These are phyloP conservation scores for Lymantria dispar DNA, from an alignment of 2,888 invertebrate genomes.

Conservation along the genomic window DNA sequence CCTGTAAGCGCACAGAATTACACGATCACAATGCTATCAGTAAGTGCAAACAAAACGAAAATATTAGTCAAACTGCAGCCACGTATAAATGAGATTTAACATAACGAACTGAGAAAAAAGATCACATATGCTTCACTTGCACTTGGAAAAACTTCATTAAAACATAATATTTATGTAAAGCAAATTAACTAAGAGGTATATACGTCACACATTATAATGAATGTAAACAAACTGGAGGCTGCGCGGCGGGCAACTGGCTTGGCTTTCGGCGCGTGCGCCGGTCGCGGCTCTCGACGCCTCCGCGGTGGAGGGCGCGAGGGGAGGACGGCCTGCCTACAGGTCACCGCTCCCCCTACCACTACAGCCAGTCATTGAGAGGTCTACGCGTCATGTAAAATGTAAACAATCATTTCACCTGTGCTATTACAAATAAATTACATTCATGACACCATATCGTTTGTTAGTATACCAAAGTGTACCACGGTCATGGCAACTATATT, in stretches of 20 bases:
- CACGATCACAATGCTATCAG: slow-evolving; percentile 48
- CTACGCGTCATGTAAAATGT: slow-evolving; percentile 61
- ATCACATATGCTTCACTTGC: slow-evolving; percentile 40
- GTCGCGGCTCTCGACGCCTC: slow-evolving; percentile 34
- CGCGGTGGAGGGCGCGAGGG: slow-evolving; percentile 26
- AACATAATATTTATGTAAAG: slow-evolving; percentile 13
- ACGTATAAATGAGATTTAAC: slow-evolving; percentile 12
- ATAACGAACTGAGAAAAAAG: slow-evolving; percentile 14
- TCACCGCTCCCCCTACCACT: slow-evolving; percentile 53
- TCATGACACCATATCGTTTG: no score
- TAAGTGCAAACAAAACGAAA: slow-evolving; percentile 24
- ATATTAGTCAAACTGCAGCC: slow-evolving; percentile 29
- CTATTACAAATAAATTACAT: slow-evolving; percentile 17
- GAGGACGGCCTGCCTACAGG: slow-evolving; percentile 45
- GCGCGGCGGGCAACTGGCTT: slow-evolving; percentile 76
- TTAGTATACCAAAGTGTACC: no score
- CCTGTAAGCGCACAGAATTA: slow-evolving; percentile 11
- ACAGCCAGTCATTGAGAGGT: slow-evolving; percentile 57
- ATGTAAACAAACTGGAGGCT: slow-evolving; percentile 80
- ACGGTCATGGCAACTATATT: no score
- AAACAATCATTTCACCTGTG: slow-evolving; percentile 71
- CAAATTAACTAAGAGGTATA: slow-evolving; percentile 16
- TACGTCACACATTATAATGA: slow-evolving; percentile 45
- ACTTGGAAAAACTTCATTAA: slow-evolving; percentile 15
- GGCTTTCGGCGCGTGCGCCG: slow-evolving; percentile 73